These are phyloP conservation scores for Antheraea pernyi DNA, from an alignment of 1,140 invertebrate species.

Conservation along the genomic window DNA sequence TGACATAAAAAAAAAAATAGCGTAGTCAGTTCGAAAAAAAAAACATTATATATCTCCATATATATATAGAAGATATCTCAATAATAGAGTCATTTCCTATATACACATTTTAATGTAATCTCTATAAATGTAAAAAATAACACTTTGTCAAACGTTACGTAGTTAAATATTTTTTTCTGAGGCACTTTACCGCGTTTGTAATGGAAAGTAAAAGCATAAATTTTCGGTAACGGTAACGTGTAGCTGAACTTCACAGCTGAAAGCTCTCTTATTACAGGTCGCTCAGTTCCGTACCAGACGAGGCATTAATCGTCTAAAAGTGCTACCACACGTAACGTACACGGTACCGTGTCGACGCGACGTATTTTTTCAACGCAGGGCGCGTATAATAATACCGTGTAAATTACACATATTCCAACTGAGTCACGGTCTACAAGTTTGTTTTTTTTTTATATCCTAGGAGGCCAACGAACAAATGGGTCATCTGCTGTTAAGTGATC, in stretches of 20 bases:
- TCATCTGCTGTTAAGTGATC: no score
- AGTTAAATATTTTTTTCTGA: neutral
- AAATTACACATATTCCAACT: neutral
- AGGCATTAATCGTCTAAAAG: slow-evolving; percentile 31
- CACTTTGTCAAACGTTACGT: neutral
- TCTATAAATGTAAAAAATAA: neutral
- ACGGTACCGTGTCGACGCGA: neutral
- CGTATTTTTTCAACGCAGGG: neutral
- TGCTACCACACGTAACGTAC: slow-evolving; percentile 6
- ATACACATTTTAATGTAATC: no score
- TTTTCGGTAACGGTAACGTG: slow-evolving; percentile 32
- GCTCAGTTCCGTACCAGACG: slow-evolving; percentile 23
- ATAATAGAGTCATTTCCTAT: no score
- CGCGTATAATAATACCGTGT: neutral
- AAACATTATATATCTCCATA: no score
- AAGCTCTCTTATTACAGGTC: slow-evolving; percentile 40
- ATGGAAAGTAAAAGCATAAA: slow-evolving; percentile 27
- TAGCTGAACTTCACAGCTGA: slow-evolving; percentile 37
- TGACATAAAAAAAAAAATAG: no score
- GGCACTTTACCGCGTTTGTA: neutral
- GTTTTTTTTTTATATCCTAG: no score
- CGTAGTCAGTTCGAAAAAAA: no score
- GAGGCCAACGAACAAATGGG: no score
- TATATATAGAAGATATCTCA: no score
- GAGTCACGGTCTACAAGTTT: neutral